Conservation (phyloP, 2,113 vertebrate genomes). For the Thamnophis sirtalis region DNA sequence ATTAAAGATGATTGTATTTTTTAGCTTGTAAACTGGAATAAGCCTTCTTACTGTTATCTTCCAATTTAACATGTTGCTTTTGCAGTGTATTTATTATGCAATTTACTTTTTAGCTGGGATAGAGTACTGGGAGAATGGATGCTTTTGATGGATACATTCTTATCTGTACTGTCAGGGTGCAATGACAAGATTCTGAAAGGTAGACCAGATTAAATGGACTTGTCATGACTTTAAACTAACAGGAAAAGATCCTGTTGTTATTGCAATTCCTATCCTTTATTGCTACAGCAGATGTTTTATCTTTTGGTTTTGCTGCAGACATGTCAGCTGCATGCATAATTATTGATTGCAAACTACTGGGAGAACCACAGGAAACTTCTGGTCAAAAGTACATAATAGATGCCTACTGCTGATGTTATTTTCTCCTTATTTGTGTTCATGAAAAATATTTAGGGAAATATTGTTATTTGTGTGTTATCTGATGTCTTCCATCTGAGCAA, state of each 20-base stretch:
- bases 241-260: background rate
- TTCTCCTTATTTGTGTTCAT: background rate
- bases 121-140: background rate
- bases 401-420: background rate
- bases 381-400: background rate
- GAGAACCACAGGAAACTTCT: background rate
- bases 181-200: background rate
- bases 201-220: background rate
- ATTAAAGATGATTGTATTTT: background rate
- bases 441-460: background rate
- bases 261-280: background rate
- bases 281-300: background rate
- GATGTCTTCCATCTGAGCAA: background rate
- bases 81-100: background rate
- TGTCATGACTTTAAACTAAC: background rate
- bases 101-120: background rate
- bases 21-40: background rate
- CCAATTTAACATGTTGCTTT: background rate
- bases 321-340: background rate
- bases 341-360: background rate
- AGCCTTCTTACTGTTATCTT: background rate
- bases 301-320: background rate
- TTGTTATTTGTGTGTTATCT: background rate
- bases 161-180: background rate
- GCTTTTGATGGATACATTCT: background rate